These are phyloP conservation scores for Eulemur rufifrons DNA, from an alignment of 2,113 vertebrate genomes.

Conservation along the genomic window DNA sequence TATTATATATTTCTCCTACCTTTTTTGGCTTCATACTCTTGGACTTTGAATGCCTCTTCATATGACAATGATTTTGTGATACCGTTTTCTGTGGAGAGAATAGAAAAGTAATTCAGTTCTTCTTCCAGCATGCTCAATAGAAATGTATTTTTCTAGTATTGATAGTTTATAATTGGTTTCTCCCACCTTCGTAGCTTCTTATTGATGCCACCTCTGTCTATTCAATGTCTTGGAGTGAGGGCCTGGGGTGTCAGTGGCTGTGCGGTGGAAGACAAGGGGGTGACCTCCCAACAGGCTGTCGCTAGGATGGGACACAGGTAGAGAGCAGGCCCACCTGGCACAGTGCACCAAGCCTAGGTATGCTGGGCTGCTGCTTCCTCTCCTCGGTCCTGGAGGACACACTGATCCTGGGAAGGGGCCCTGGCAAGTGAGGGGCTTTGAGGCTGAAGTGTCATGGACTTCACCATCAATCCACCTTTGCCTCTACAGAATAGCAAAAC, in stretches of 20 bases:
- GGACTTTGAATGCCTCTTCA: neutral
- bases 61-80: neutral
- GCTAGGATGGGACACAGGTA: fast-evolving
- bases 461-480: neutral
- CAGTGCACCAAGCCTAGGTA: fast-evolving
- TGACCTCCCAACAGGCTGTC: neutral
- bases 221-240: neutral
- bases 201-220: neutral
- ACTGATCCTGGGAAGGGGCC: neutral
- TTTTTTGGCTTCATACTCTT: neutral
- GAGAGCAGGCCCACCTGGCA: neutral
- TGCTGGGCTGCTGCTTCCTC: neutral
- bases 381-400: neutral
- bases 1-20: neutral
- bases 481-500: neutral
- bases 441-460: neutral
- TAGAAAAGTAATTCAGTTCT: neutral
- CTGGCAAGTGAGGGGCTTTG: neutral
- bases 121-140: neutral
- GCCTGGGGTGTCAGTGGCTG: neutral
- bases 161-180: neutral
- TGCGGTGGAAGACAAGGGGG: too few relatives aligned
- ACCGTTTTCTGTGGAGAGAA: neutral
- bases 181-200: neutral
- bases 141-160: neutral